Conservation (phyloP, 2,113 vertebrate genomes). For the Nibea coibor region DNA sequence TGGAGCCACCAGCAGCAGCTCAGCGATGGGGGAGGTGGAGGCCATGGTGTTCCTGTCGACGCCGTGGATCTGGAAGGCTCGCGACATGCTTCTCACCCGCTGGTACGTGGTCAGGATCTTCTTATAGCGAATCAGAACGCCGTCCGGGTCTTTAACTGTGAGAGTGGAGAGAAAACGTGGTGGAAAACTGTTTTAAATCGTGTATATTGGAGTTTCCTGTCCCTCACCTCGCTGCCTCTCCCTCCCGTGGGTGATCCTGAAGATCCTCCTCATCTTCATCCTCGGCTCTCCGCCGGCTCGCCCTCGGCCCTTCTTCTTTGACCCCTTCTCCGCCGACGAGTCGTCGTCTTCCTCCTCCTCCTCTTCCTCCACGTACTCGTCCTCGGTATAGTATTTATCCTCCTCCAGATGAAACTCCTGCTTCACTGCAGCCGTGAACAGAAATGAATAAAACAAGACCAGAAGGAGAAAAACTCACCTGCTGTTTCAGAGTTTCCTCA, state of each 20-base stretch:
- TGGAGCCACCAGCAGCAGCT: conserved; percentile 90
- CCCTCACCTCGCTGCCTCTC: conserved; percentile 89
- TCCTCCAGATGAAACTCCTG: conserved; percentile 80
- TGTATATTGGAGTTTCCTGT: background rate
- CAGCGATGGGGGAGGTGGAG: conserved; percentile 91
- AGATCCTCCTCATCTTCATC: conserved; percentile 84
- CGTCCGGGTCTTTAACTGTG: conserved; percentile 89
- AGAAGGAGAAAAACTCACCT: too few relatives aligned
- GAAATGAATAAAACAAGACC: background rate
- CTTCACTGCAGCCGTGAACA: conserved; percentile 56
- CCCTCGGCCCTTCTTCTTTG: conserved; percentile 78
- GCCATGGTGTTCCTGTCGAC: conserved; percentile 93
- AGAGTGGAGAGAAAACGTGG: too few relatives aligned
- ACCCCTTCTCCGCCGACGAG: conserved; percentile 60
- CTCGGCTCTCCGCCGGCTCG: conserved; percentile 78
- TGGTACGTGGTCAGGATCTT: conserved; percentile 93
- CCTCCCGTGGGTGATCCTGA: conserved; percentile 86
- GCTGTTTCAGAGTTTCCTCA: conserved; percentile 37
- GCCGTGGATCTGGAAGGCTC: conserved; percentile 90
- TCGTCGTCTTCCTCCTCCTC: conserved; percentile 75
- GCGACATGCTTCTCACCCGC: conserved; percentile 92
- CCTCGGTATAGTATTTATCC: conserved; percentile 81
- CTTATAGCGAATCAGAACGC: conserved; percentile 90
- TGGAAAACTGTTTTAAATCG: background rate
- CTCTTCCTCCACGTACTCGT: conserved; percentile 80